Percentiles rank a stretch among this genome's conserved stretches.
These are phyloP conservation scores for Palythoa caribaeorum DNA, from an alignment of 92 coral and sea anemone species.

Conservation along the genomic window DNA sequence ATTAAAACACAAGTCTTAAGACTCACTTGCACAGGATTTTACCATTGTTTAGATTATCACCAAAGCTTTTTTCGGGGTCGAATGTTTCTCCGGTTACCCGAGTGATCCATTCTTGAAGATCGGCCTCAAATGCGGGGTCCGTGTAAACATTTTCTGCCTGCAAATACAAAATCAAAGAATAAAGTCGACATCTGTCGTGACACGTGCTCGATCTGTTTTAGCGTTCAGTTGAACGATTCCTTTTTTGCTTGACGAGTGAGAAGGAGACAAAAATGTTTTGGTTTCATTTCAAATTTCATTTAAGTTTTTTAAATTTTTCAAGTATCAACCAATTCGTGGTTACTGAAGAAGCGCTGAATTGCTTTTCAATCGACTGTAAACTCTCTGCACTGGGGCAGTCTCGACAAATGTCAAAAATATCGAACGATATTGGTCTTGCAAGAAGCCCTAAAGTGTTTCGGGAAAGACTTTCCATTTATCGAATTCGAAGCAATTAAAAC, in stretches of 20 bases:
- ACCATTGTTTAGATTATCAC: conserved; percentile 38
- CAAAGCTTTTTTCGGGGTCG: conserved; percentile 44
- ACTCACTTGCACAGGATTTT: conserved; percentile 50
- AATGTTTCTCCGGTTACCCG: conserved; percentile 19
- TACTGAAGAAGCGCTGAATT: neutral
- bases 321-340: neutral
- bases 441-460: neutral
- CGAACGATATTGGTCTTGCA: neutral
- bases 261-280: neutral
- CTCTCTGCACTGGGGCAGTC: neutral
- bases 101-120: conserved; percentile 31
- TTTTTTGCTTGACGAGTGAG: neutral
- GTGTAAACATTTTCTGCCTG: conserved; percentile 41
- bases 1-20: neutral
- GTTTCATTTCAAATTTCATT: neutral
- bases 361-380: neutral
- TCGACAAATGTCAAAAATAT: neutral
- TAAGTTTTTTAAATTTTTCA: neutral
- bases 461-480: neutral
- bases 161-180: neutral
- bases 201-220: neutral
- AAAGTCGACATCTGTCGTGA: neutral
- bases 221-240: neutral
- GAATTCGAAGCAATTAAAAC: neutral
- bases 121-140: conserved; percentile 41